phyloP scores from a whole-genome alignment of 2,888 invertebrate genomes.

The Ceramica pisi region DNA sequence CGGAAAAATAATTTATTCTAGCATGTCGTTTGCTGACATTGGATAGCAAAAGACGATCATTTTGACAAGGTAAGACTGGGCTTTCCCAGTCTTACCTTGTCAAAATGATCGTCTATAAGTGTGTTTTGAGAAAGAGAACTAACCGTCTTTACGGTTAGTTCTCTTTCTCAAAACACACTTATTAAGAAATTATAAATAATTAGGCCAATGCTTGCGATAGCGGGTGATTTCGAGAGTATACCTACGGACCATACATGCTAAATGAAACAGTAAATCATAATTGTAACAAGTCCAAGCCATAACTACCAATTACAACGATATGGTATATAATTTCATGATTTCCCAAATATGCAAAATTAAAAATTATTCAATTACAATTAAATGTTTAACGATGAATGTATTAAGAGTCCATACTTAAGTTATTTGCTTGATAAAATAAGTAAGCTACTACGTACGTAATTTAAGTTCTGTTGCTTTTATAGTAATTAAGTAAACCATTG shows the following conservation, averaged over 20 bases:
- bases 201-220: constrained; percentile 6
- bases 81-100: no score
- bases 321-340: constrained; percentile 58
- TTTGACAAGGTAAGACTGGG: neutral
- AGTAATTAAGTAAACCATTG: constrained; percentile 72
- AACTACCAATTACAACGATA: constrained; percentile 53
- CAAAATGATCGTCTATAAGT: no score
- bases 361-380: constrained; percentile 62
- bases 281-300: constrained; percentile 45
- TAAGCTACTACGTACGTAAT: constrained; percentile 29
- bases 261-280: constrained; percentile 52
- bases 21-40: no score
- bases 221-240: constrained; percentile 12
- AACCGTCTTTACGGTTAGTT: no score
- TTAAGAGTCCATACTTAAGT: constrained; percentile 61
- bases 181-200: constrained; percentile 4
- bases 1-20: no score
- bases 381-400: constrained; percentile 48
- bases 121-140: neutral
- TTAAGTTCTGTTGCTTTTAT: constrained; percentile 54
- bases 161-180: neutral
- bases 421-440: constrained; percentile 58
- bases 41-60: no score
- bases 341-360: constrained; percentile 43
- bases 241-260: constrained; percentile 4